phyloP scores from a whole-genome alignment of 35 echinoderm and acorn worm species.

The Amphiura filiformis region DNA sequence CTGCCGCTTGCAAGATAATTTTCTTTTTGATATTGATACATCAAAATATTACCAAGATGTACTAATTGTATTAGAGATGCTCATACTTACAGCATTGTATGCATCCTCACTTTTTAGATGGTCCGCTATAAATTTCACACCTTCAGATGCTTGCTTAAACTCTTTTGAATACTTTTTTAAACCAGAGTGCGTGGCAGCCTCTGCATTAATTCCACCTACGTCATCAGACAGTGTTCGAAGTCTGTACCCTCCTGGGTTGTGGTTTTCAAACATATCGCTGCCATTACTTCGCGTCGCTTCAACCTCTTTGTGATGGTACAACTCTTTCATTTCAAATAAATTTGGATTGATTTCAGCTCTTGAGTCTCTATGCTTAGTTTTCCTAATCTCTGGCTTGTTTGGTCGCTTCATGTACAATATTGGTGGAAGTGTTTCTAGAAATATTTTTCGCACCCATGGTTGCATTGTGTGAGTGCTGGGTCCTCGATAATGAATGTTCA shows the following conservation, averaged over 20 bases:
- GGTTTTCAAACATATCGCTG: constrained; percentile 84
- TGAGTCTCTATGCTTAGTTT: constrained; percentile 48
- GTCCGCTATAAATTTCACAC: constrained; percentile 92
- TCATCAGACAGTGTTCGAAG: constrained; percentile 76
- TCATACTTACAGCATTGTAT: constrained; percentile 75
- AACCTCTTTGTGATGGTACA: constrained; percentile 62
- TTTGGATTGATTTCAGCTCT: constrained; percentile 44
- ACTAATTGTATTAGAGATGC: no score
- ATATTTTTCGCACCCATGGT: constrained; percentile 87
- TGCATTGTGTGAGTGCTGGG: constrained; percentile 89
- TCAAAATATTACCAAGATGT: no score
- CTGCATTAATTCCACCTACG: constrained; percentile 40
- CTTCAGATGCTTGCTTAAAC: constrained; percentile 77
- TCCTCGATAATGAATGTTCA: no score
- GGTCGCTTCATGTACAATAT: constrained; percentile 97
- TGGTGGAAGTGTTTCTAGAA: constrained; percentile 85
- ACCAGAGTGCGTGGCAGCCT: constrained; percentile 26
- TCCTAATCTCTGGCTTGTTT: no score
- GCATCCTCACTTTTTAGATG: constrained; percentile 86
- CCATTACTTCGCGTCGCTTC: constrained; percentile 76
- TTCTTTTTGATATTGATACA: no score
- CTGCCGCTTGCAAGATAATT: no score
- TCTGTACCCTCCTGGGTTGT: constrained; percentile 48
- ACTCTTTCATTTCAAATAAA: constrained; percentile 86
- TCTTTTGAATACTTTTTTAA: constrained; percentile 61